Conservation (phyloP, 2,113 vertebrate genomes). For the Chionodraco myersi region DNA sequence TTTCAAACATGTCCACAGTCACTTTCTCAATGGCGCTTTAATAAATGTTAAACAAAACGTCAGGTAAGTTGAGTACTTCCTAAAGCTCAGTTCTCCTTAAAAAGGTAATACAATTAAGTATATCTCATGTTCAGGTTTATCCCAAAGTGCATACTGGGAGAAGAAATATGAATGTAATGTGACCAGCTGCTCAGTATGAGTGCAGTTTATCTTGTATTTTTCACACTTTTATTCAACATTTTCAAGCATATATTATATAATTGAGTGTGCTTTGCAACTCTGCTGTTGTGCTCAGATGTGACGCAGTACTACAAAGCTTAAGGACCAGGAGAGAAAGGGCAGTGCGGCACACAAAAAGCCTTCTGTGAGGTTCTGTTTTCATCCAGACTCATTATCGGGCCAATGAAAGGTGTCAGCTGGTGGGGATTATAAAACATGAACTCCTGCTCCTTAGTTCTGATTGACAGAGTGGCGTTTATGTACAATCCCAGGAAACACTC, state of each 20-base stretch:
- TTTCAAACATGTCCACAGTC: slow-evolving; percentile 35
- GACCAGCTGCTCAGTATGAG: too few relatives aligned
- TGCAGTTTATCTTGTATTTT: too few relatives aligned
- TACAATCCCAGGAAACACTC: slow-evolving; percentile 18
- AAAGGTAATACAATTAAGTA: not conserved
- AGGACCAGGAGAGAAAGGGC: slow-evolving; percentile 3
- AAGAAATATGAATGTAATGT: too few relatives aligned
- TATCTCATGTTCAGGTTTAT: not conserved
- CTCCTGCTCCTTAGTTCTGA: too few relatives aligned
- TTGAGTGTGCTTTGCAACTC: slow-evolving; percentile 4
- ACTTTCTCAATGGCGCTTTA: slow-evolving; percentile 13
- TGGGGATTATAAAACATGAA: not conserved
- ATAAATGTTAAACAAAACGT: slow-evolving; percentile 2
- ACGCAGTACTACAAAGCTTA: not conserved
- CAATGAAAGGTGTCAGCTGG: slow-evolving; percentile 12
- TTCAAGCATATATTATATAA: slow-evolving; percentile 11
- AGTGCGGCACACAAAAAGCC: not conserved
- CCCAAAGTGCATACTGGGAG: not conserved
- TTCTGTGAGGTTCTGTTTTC: not conserved
- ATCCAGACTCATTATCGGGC: not conserved
- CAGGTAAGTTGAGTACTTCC: not conserved
- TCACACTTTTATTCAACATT: slow-evolving; percentile 8
- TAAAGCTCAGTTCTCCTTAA: not conserved
- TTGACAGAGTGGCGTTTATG: slow-evolving; percentile 2
- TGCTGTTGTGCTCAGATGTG: slow-evolving; percentile 3